Base-by-base conservation (phyloP, 2,113 vertebrate genomes). In the Lampris megalopsis region DNA sequence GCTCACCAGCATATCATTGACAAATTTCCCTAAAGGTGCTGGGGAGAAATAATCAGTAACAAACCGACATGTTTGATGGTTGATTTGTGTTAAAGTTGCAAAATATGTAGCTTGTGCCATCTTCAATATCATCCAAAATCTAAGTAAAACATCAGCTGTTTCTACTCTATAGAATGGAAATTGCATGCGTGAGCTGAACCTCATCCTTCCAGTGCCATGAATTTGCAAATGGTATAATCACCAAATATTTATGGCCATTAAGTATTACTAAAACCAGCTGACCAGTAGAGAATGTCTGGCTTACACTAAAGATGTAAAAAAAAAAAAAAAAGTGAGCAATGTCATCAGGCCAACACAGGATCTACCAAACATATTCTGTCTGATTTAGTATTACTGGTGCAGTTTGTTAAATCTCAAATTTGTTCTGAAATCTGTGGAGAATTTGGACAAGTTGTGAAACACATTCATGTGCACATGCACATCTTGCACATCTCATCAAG, bases 101-200 rank as follows among this genome's bases (percentile, higher is more conserved):
- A 56, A 65, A 67, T 49, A 24, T 67, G 76, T 6, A 72, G 45
- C 49, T 40, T 60, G 7, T 41, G 58, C 76, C 38, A 74, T 63
- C 70, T 58, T 35, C 1, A 58, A 61, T 45, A 3, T 36, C 50
- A 62, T 53, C 37, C 72, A 42, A 59, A 24, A 53, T 81, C 77
- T 4, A 3, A 79, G 61, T 57, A 11, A 59, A 82, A 79, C 53
- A 36, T 64, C 8, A 1, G 43, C 45, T 77, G 4, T 54, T 69
- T 70, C 53, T 79, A 37, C 50, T 1, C 13, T 36, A 36, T 65
- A 50, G 49, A 63, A 81, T 66, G 72, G 52, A 82, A 75, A 82
- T 69, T 85, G 90, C 87, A 89, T 80, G 87, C 82, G 47, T 62
- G 13, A 54, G 42, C 82, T 74, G 43, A 2, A 6, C 60, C 79